Evolutionary conservation across 2,888 invertebrate species (phyloP).

Genomic region (Pterobdella sp.): DNA sequence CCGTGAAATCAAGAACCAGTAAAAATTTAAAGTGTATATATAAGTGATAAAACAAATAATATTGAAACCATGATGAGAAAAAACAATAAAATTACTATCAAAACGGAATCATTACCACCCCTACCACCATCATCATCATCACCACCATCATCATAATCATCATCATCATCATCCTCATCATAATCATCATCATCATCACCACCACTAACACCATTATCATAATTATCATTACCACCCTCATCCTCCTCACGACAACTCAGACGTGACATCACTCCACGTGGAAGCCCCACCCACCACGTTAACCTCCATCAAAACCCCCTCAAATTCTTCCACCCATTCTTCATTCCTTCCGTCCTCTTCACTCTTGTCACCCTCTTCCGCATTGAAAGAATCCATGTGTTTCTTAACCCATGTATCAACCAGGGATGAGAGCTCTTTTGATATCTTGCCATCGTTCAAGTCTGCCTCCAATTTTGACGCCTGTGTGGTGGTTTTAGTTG

Average conservation of each 20-base stretch:
- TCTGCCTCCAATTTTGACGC: not conserved
- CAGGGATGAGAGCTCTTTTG: not conserved
- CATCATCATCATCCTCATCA: not conserved
- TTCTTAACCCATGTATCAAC: not conserved
- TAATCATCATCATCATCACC: not conserved
- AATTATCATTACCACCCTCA: not conserved
- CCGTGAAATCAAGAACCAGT: too few species aligned
- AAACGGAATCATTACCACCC: constrained; percentile 9
- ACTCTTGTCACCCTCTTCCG: not conserved
- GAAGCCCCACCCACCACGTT: not conserved
- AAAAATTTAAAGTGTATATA: too few species aligned
- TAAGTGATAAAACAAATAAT: too few species aligned
- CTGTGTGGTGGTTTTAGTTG: not conserved
- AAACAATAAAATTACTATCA: too few species aligned
- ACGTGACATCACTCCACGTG: not conserved
- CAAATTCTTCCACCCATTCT: constrained; percentile 3
- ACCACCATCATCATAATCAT: constrained; percentile 13
- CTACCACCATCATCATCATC: constrained; percentile 15
- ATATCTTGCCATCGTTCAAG: not conserved
- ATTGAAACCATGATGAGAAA: too few species aligned
- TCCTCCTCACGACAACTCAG: not conserved
- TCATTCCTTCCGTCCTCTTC: not conserved
- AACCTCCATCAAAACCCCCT: not conserved
- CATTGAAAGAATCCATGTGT: too few species aligned
- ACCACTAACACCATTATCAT: not conserved